These are phyloP conservation scores for Idaea dimidiata DNA, from an alignment of 2,888 invertebrate genomes.

Conservation along the genomic window DNA sequence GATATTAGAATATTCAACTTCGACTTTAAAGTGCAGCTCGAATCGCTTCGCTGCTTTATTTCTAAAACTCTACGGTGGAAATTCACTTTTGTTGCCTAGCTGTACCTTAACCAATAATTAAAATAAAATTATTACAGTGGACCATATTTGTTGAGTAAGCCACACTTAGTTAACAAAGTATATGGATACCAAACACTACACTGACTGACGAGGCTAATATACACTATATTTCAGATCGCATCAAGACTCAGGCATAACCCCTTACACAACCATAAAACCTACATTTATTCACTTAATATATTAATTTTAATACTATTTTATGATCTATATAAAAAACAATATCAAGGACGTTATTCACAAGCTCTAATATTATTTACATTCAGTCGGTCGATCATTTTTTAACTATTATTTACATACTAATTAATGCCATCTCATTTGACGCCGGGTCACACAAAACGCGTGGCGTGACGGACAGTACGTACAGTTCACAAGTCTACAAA, in stretches of 20 bases:
- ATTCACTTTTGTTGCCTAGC: too few species aligned
- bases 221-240: slow-evolving; percentile 55
- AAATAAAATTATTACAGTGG: slow-evolving; percentile 8
- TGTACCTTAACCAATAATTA: not conserved
- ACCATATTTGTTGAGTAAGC: slow-evolving; percentile 34
- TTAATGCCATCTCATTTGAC: slow-evolving; percentile 30
- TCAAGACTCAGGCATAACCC: slow-evolving; percentile 20
- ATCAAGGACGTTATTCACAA: slow-evolving; percentile 48
- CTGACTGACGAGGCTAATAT: slow-evolving; percentile 28
- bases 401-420: slow-evolving; percentile 21
- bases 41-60: too few species aligned
- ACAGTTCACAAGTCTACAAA: too few species aligned
- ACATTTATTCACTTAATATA: slow-evolving; percentile 30
- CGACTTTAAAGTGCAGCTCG: too few species aligned
- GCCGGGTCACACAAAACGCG: slow-evolving; percentile 3
- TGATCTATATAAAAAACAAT: slow-evolving; percentile 19
- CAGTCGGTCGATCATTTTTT: slow-evolving; percentile 49
- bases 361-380: slow-evolving; percentile 58
- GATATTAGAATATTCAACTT: too few species aligned
- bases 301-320: slow-evolving; percentile 31
- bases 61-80: too few species aligned
- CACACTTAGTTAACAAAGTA: slow-evolving; percentile 55
- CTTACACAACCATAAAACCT: slow-evolving; percentile 60
- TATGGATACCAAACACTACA: slow-evolving; percentile 41
- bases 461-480: too few species aligned